phyloP scores from a whole-genome alignment of 2,888 invertebrate genomes.

The Antitype chi region DNA sequence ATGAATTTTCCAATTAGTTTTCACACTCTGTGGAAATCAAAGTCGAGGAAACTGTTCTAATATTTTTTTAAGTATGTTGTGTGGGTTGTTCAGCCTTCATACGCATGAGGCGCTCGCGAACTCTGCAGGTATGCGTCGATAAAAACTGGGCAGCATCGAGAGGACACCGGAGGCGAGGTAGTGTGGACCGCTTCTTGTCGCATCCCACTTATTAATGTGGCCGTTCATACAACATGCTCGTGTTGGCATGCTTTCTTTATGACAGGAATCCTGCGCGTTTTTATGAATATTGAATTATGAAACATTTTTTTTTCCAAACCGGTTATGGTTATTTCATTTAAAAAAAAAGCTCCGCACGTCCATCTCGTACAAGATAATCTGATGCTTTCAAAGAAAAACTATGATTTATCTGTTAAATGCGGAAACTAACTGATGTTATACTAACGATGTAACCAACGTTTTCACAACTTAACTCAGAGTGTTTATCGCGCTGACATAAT shows the following conservation, averaged over 20 bases:
- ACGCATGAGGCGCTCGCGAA: slow-evolving; percentile 46
- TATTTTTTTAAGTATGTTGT: slow-evolving; percentile 16
- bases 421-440: slow-evolving; percentile 3
- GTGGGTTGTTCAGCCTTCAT: slow-evolving; percentile 36
- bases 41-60: slow-evolving; percentile 2
- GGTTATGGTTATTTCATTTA: slow-evolving; percentile 31
- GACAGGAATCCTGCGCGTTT: slow-evolving; percentile 53
- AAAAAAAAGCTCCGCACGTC: slow-evolving; percentile 14
- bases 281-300: slow-evolving; percentile 56
- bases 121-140: slow-evolving; percentile 64
- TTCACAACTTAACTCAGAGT: slow-evolving; percentile 47
- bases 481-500: slow-evolving; percentile 61
- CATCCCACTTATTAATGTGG: slow-evolving; percentile 69
- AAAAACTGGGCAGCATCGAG: slow-evolving; percentile 73
- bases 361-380: slow-evolving; percentile 16
- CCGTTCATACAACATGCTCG: slow-evolving; percentile 62
- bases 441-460: slow-evolving; percentile 28
- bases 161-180: slow-evolving; percentile 60
- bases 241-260: slow-evolving; percentile 65
- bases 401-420: slow-evolving; percentile 27
- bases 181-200: slow-evolving; percentile 68
- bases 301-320: slow-evolving; percentile 47
- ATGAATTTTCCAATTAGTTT: neutral
- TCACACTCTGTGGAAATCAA: neutral
- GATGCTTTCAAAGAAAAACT: slow-evolving; percentile 29